Conservation (phyloP, 2,797 vertebrate species). For the Karalla daura region DNA sequence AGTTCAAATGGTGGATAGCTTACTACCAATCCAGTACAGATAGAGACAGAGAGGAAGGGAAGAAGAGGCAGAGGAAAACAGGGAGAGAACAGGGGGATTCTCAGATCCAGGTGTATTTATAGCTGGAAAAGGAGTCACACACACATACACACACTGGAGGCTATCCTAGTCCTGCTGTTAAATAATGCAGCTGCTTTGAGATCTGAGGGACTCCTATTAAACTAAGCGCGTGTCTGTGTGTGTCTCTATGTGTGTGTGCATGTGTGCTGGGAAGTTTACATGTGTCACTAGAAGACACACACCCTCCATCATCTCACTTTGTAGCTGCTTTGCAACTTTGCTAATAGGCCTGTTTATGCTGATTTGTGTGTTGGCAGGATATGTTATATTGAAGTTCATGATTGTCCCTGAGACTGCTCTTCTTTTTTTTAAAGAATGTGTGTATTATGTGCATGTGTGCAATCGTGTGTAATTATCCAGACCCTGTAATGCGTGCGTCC, state of each 20-base stretch:
- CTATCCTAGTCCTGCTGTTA: conserved; percentile 73
- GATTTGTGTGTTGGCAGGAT: conserved; percentile 29
- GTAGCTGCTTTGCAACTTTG: conserved; percentile 14
- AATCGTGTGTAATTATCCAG: conserved; percentile 40
- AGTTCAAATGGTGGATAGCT: conserved; percentile 46
- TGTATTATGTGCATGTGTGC: conserved; percentile 12
- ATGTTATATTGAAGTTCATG: conserved; percentile 33
- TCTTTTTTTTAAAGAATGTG: conserved; percentile 30
- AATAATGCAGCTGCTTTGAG: conserved; percentile 79
- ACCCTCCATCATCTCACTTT: background rate
- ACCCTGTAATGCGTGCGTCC: conserved; percentile 27
- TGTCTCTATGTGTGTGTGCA: conserved; percentile 7
- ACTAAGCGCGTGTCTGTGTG: conserved; percentile 36
- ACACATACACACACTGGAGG: conserved; percentile 56
- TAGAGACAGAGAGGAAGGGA: conserved; percentile 24
- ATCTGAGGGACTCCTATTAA: conserved; percentile 74
- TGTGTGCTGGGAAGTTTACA: conserved; percentile 24
- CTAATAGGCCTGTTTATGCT: background rate
- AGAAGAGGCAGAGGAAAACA: conserved; percentile 28
- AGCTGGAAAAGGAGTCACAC: conserved; percentile 51
- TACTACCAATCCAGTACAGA: conserved; percentile 24
- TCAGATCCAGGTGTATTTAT: conserved; percentile 78
- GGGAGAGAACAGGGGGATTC: conserved; percentile 59
- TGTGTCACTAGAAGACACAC: conserved; percentile 42
- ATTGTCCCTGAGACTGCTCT: conserved; percentile 19